phyloP scores from a whole-genome alignment of 2,797 vertebrate genomes.

The Xerus rutilus region DNA sequence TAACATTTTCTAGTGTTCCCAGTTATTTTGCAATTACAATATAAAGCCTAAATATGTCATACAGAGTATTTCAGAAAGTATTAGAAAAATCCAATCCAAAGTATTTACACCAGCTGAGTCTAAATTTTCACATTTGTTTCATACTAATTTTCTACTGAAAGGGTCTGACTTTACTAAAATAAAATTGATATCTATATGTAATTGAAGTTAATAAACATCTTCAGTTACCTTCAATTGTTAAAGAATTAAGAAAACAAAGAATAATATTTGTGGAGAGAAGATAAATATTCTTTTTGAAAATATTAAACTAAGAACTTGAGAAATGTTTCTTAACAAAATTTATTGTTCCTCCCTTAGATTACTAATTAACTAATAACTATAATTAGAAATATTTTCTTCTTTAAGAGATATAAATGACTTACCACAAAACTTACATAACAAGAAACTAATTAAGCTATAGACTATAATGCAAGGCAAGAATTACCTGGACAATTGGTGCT shows the following conservation, averaged over 20 bases:
- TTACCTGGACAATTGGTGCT: neutral
- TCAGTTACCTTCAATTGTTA: neutral
- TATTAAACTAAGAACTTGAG: neutral
- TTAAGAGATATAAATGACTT: neutral
- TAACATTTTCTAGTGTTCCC: neutral
- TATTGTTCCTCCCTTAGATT: neutral
- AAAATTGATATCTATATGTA: neutral
- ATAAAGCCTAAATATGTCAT: neutral
- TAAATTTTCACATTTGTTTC: neutral
- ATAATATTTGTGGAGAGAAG: neutral
- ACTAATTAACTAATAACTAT: neutral
- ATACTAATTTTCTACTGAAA: neutral
- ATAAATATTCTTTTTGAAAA: constrained; percentile 7
- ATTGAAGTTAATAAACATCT: neutral
- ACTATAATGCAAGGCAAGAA: constrained; percentile 6
- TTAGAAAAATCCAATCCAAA: neutral
- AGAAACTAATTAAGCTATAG: neutral
- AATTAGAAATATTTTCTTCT: neutral
- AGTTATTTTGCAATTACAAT: neutral
- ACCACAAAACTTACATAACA: neutral
- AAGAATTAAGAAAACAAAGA: neutral
- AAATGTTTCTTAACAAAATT: neutral
- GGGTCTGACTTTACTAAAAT: neutral
- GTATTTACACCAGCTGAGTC: neutral
- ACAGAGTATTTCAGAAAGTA: neutral